phyloP scores from a whole-genome alignment of 2,113 vertebrate genomes.

The Dromiciops gliroides region DNA sequence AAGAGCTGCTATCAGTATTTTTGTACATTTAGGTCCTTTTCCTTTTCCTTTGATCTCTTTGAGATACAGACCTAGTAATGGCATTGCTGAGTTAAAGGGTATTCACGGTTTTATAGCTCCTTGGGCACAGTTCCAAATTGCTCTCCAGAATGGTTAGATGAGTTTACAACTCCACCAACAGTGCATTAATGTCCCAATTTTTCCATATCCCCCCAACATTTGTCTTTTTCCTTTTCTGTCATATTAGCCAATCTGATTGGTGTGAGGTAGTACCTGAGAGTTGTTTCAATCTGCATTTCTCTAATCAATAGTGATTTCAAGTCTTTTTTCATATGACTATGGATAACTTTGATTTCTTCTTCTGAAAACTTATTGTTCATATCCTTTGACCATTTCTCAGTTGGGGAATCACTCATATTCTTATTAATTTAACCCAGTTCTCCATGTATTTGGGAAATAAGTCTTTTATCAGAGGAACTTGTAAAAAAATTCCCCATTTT shows the following conservation, averaged over 20 bases:
- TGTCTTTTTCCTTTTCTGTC: background rate
- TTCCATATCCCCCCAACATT: background rate
- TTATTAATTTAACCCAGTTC: background rate
- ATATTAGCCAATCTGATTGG: too few species aligned
- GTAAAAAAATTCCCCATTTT: too few species aligned
- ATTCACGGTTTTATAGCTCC: background rate
- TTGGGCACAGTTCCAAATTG: background rate
- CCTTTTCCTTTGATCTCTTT: background rate
- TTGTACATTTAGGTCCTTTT: background rate
- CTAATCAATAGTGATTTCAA: background rate
- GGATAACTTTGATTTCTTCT: background rate
- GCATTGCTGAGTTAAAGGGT: background rate
- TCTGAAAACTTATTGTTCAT: background rate
- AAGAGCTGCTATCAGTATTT: background rate
- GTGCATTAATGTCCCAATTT: background rate
- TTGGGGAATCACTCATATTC: background rate
- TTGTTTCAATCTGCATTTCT: background rate
- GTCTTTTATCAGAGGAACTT: background rate
- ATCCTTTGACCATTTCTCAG: background rate
- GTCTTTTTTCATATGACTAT: background rate
- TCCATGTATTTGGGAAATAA: background rate
- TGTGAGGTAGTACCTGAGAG: too few species aligned
- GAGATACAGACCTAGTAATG: too few species aligned
- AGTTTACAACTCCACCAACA: background rate
- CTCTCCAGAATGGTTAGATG: background rate